Base-by-base conservation (phyloP, 2,888 invertebrate species). In the Pachliopta kotzebuea region DNA sequence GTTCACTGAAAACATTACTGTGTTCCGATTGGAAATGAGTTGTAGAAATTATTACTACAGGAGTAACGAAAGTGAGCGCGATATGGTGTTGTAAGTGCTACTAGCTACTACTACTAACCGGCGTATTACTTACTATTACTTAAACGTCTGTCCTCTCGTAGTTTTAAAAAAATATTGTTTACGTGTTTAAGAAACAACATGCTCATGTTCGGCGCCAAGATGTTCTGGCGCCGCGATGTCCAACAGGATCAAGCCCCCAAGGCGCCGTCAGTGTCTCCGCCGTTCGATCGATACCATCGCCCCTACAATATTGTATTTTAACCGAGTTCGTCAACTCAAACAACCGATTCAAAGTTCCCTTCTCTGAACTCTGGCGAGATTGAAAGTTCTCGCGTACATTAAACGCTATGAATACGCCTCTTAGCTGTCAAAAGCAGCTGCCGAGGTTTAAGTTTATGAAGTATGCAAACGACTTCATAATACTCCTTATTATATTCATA, bases 301-400 rank as follows among this genome's bases (percentile, higher is more conserved):
- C 54, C 56, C 60, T 26, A 50, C 56, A 45, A 56, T 64, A 64
- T 60, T 60, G 52, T 60, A 64, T 56, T 60, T 60, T 52, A 64
- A 60, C 64, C 52, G 52, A 64, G 56, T 59, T 59, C 55, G 55
- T 56, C 64, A 64, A 60, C 60, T 64, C 50, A 60, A 64, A 63
- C 63, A 55, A 50, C 55, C 42, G 60, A 60, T 42, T 50, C 50
- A 17, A 60, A 63, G 45, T 58, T 58, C 63, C 20, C 58, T 52
- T 29, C 49, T 59, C 24, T 49, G 31, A 63, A 63, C 58, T 63
- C 53, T 9, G 45, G 8, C 29, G 52, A 60, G 59, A 64, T 50
- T 31, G 56, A 59, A 59, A 55, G 59, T 63, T 56, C 37, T 56
- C 20, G 62, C 49, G 60, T 26, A 56, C 49, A 56, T 24, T 63